Evolutionary conservation across 2,113 vertebrate species (phyloP), one percentile per base, ranked within the genome.

Genomic region (Cnemophilus loriae): DNA sequence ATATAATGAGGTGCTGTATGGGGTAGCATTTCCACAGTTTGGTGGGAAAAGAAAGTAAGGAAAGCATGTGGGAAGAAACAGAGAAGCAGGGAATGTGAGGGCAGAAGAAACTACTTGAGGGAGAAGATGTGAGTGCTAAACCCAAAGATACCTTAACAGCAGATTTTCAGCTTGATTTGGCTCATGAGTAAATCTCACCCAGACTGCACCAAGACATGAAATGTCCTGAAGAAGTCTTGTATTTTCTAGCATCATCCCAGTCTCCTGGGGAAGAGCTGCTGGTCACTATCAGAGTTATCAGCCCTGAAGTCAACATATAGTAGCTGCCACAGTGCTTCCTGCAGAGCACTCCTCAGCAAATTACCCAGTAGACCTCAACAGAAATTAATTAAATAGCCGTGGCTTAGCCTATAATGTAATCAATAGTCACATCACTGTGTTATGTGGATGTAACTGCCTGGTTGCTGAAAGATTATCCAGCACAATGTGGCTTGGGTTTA

Each of bases 341-440:
- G 42, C 47, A 92, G 42, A 73, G 50, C 18, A 33, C 19, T 92
- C 37, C 46, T 90, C 92, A 86, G 83, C 37, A 93, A 88, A 94
- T 96, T 92, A 90, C 85, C 71, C 90, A 80, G 64, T 61, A 70
- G 92, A 95, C 64, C 65, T 92, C 64, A 57, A 70, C 46, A 84
- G 83, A 93, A 95, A 96, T 95, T 94, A 96, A 96, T 96, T 95
- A 95, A 90, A 74, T 81, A 77, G 90, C 89, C 4, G 1, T 92
- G 68, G 44, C 55, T 83, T 89, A 94, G 50, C 75, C 76, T 86
- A 61, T 90, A 93, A 80, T 77, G 88, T 94, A 96, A 96, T 90
- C 95, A 96, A 96, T 94, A 96, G 64, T 85, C 87, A 88, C 46
- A 93, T 84, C 70, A 47, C 90, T 85, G 50, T 84, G 35, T 53